Evolutionary conservation across 2,113 vertebrate species (phyloP), one percentile per base, ranked within the genome.

Genomic region (Limnothrissa miodon): DNA sequence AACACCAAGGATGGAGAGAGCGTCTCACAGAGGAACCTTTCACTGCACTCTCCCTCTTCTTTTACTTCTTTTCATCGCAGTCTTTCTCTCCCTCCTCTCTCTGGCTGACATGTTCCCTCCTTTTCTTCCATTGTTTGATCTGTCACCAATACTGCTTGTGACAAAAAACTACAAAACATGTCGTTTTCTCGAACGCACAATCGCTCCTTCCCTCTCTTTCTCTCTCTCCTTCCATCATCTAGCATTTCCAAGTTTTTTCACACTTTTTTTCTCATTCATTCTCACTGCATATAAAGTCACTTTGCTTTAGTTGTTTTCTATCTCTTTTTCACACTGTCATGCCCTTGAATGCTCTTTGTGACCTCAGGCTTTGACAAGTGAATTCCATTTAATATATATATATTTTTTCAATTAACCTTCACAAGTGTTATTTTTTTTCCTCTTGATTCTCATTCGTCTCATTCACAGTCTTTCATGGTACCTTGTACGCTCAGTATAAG

Each of bases 31-130:
- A 56, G 51, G 21, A 23, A 23, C 51, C 51, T 56, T 56, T 56
- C 51, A 56, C 51, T 51, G 15, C 46, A 51, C 48, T 45, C 11
- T 11, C 21, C 48, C 4, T 23, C 51, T 56, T 21, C 23, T 19
- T 56, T 19, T 23, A 5, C 23, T 56, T 56, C 51, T 92, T 86
- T 87, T 78, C 59, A n/a, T 46, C 42, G 74, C 82, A 42, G 15
- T 19, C 78, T 42, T 44, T 53, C 5, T 42, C 51, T 56, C 51
- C 19, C 51, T 23, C 51, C 21, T 56, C 21, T 56, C 51, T 56
- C 5, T 21, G 51, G 23, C 51, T 56, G 21, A 4, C 51, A 21
- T 56, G 51, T 56, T 56, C 51, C 51, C 51, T 42, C 51, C 46
- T 48, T 17, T 56, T 56, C 51, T 23, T 3, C 19, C 19, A 1